Evolutionary conservation across 2,113 vertebrate genomes (phyloP), one percentile per base, ranked within the genome.

Genomic region (Mormyrus lacerda): DNA sequence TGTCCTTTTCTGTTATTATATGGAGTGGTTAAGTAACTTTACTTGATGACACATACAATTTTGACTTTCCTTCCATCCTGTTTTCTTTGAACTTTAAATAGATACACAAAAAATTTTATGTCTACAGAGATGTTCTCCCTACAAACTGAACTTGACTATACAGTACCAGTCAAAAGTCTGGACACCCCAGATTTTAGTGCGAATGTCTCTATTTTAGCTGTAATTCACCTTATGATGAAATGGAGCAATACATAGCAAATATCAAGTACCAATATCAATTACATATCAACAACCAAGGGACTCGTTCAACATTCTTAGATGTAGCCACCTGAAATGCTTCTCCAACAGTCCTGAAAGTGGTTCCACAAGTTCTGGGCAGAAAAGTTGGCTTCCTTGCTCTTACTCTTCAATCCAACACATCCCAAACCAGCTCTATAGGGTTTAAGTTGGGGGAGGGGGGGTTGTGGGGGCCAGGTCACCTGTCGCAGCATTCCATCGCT

Each of bases 31-130:
- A 87, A 87, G 87, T 87, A 53, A 87, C 53, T 87, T 87, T 87
- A 87, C 65, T 87, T 87, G 87, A 87, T 87, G 87, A 87, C 55
- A 87, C 55, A 65, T 44, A 15, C 55, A 65, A 44, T 87, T 45
- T 55, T 42, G 35, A 45, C 39, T 87, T 87, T 87, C 55, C 7
- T 53, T 65, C 31, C 35, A 2, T 19, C 19, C 11, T 24, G 21
- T 61, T 65, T 61, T 27, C 19, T 58, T 61, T 87, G 87, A 87
- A 65, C 53, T 87, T 45, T 87, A 65, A 87, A 87, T 65, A 50
- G 53, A 42, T 27, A 39, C 21, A 24, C 45, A 35, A 3, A 3
- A 39, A 24, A 65, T 44, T 87, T 3, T 61, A 31, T 58, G 53
- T 87, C 55, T 51, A 44, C 55, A 24, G 53, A 87, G n/a, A 42